A percentile compares a stretch with the other conserved stretches of the same genome.
Evolutionary conservation across 1,140 invertebrate genomes (phyloP).

Genomic region (Nephila pilipes): DNA sequence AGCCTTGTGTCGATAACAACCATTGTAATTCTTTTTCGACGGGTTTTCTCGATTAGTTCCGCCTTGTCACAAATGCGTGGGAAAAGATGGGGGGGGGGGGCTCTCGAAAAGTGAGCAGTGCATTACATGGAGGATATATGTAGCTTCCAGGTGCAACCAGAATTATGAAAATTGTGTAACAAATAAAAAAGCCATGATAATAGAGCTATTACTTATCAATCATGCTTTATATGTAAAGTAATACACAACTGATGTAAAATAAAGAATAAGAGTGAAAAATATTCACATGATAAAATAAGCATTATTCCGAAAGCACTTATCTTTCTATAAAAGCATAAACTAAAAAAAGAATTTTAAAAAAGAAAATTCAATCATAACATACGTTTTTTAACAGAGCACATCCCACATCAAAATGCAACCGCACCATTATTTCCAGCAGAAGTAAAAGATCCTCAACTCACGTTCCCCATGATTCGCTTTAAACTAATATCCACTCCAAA

Average conservation of each 20-base stretch:
- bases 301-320: neutral
- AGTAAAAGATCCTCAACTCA: neutral
- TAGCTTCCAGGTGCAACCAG: no score
- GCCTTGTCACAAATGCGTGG: no score
- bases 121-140: no score
- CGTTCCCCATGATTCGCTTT: neutral
- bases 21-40: no score
- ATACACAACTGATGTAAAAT: neutral
- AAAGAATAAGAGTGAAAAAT: neutral
- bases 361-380: neutral
- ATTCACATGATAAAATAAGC: neutral
- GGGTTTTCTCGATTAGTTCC: no score
- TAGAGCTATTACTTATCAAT: no score
- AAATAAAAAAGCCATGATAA: no score
- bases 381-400: constrained; percentile 11
- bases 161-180: no score
- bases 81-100: no score
- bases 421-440: neutral
- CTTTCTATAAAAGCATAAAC: neutral
- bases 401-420: constrained; percentile 25
- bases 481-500: constrained; percentile 27
- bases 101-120: no score
- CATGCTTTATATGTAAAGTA: no score
- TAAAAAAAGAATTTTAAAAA: neutral
- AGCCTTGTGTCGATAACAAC: no score